These are phyloP conservation scores for Clarias fuscus DNA, from an alignment of 2,797 vertebrate species.

Conservation along the genomic window DNA sequence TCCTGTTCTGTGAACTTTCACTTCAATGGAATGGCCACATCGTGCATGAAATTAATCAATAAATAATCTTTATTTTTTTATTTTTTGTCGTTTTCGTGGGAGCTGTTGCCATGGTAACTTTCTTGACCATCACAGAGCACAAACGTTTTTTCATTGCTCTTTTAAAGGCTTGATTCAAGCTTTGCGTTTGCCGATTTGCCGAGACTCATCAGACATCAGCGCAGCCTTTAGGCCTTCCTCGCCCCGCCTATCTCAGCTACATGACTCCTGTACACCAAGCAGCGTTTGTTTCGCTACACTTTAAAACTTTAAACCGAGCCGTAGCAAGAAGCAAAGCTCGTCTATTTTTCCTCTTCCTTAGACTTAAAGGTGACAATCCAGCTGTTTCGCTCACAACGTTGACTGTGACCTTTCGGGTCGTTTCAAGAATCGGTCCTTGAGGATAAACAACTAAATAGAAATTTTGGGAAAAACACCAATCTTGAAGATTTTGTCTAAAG, in stretches of 20 bases:
- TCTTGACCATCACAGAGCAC: background rate
- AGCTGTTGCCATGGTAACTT: background rate
- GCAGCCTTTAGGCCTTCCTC: background rate
- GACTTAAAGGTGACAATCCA: background rate
- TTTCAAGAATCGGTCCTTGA: background rate
- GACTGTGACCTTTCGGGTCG: background rate
- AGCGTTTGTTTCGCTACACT: background rate
- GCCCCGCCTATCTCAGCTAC: background rate
- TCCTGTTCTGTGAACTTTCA: background rate
- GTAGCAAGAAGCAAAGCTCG: background rate
- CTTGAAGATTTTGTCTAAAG: background rate
- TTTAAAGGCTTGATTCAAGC: background rate
- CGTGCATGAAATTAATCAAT: background rate
- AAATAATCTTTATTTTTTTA: background rate
- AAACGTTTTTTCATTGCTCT: background rate
- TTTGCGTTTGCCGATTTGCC: constrained; percentile 7
- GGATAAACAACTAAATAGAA: background rate
- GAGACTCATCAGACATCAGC: constrained; percentile 24
- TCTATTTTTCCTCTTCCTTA: background rate
- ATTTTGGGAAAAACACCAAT: background rate
- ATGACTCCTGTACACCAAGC: background rate
- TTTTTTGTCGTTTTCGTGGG: background rate
- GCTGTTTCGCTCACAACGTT: background rate
- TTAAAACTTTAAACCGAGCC: background rate
- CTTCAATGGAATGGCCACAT: background rate